A percentile compares a stretch with the other conserved stretches of the same genome.
phyloP scores from a whole-genome alignment of 1,140 invertebrate genomes.

The Caenorhabditis briggsae region DNA sequence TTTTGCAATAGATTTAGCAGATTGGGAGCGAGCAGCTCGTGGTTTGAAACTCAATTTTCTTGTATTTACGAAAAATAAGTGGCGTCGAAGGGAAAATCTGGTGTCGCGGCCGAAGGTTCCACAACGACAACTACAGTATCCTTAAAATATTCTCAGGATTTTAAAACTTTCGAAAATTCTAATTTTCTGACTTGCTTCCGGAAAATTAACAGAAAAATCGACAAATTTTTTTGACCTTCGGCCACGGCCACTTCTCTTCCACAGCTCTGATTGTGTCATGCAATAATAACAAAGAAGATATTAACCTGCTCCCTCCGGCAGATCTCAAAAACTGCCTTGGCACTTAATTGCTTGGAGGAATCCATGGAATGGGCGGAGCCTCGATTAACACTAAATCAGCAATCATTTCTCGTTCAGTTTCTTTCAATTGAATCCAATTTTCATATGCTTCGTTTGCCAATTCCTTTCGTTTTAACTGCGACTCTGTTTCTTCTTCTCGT shows the following conservation, averaged over 20 bases:
- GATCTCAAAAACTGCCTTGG: conserved; percentile 36
- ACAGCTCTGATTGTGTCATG: too few species aligned
- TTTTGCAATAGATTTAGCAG: conserved; percentile 28
- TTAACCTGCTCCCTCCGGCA: background rate
- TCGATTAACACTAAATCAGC: conserved; percentile 5
- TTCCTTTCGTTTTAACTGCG: background rate
- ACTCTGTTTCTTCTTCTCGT: background rate
- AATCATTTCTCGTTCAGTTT: conserved; percentile 23
- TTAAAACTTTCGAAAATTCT: too few species aligned
- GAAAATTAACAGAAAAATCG: too few species aligned
- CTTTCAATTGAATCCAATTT: conserved; percentile 57
- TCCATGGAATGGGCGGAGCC: conserved; percentile 33
- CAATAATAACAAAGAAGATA: too few species aligned
- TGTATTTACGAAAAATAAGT: too few species aligned
- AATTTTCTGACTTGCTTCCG: too few species aligned
- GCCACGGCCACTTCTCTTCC: too few species aligned
- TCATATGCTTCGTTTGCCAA: conserved; percentile 48
- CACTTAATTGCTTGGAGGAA: conserved; percentile 51
- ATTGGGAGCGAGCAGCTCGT: background rate
- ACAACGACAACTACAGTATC: too few species aligned
- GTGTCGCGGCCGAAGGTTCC: too few species aligned
- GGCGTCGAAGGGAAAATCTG: too few species aligned
- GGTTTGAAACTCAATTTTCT: background rate
- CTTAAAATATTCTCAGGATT: too few species aligned
- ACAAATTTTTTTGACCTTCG: too few species aligned